A percentile compares a stretch with the other conserved stretches of the same genome.
Conservation (phyloP, 2,113 vertebrate species). For the Chunga burmeisteri region DNA sequence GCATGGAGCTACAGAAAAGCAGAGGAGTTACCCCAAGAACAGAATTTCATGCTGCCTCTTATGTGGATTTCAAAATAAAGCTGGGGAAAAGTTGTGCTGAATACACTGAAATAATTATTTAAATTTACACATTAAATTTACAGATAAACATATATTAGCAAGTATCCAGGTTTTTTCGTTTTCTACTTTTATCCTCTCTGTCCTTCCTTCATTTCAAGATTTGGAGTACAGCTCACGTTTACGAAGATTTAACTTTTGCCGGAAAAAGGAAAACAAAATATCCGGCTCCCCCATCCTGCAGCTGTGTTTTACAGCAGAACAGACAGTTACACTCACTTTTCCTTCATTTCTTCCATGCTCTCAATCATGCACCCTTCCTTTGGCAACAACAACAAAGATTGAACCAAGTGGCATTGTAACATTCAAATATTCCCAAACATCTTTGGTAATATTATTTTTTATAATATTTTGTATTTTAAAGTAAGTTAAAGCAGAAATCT, state of each 20-base stretch:
- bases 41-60: neutral
- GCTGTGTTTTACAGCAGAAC: neutral
- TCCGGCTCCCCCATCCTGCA: neutral
- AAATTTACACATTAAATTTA: neutral
- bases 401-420: neutral
- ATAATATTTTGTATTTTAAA: neutral
- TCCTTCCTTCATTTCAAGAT: neutral
- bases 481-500: neutral
- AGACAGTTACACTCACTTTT: neutral
- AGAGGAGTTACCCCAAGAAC: neutral
- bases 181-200: neutral
- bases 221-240: neutral
- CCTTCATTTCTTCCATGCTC: neutral
- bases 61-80: neutral
- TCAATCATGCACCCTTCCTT: neutral
- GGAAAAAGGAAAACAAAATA: neutral
- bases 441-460: neutral
- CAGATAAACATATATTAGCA: neutral
- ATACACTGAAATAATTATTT: neutral
- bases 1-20: neutral
- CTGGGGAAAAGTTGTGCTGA: neutral
- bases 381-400: neutral
- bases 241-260: neutral
- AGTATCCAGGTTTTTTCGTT: neutral
- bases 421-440: neutral